These are phyloP conservation scores for Pandion haliaetus DNA, from an alignment of 2,113 vertebrate species.

Conservation along the genomic window DNA sequence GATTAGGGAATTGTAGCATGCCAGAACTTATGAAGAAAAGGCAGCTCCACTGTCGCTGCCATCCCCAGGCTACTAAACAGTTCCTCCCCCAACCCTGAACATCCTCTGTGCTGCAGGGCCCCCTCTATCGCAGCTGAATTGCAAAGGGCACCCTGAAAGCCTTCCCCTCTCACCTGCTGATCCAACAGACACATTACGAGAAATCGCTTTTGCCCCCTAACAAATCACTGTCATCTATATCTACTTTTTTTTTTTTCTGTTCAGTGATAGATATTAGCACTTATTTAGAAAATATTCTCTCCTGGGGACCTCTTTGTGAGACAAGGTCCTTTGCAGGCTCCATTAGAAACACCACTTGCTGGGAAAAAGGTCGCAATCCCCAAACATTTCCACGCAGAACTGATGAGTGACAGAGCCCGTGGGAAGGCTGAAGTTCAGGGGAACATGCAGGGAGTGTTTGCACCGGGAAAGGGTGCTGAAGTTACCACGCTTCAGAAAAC, in stretches of 20 bases:
- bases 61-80: not conserved
- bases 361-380: not conserved
- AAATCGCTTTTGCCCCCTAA: not conserved
- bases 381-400: not conserved
- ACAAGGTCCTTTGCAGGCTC: not conserved
- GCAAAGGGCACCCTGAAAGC: not conserved
- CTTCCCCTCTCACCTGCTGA: not conserved
- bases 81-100: not conserved
- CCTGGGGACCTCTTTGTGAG: not conserved
- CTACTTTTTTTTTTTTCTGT: not conserved
- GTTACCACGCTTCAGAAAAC: not conserved
- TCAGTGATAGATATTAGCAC: not conserved
- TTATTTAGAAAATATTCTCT: not conserved
- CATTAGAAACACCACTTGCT: not conserved
- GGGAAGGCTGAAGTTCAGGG: not conserved
- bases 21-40: not conserved
- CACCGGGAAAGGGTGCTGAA: not conserved
- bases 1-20: not conserved
- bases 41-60: not conserved
- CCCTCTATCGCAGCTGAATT: not conserved
- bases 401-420: not conserved
- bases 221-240: not conserved
- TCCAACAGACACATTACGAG: not conserved
- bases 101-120: not conserved
- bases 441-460: not conserved